Percentiles rank a stretch among this genome's conserved stretches.
Evolutionary conservation across 2,888 invertebrate genomes (phyloP).

Genomic region (Baronia brevicornis): DNA sequence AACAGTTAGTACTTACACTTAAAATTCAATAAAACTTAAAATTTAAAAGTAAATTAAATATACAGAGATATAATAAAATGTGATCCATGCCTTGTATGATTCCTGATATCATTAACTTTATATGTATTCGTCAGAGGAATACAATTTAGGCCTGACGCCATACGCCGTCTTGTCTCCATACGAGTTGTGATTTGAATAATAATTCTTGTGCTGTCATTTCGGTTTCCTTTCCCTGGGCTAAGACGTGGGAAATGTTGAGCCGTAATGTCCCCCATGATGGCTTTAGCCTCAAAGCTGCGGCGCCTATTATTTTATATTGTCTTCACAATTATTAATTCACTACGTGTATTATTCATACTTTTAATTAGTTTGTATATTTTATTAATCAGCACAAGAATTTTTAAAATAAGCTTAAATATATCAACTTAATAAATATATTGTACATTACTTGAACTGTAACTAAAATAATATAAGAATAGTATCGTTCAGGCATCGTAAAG

Average conservation of each 20-base stretch:
- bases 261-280: slow-evolving; percentile 54
- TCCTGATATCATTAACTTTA: slow-evolving; percentile 54
- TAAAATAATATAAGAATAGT: no score
- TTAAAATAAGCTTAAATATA: no score
- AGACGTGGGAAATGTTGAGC: slow-evolving; percentile 68
- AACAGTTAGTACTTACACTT: no score
- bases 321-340: no score
- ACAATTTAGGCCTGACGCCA: slow-evolving; percentile 67
- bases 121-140: slow-evolving; percentile 60
- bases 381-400: no score
- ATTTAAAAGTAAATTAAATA: slow-evolving; percentile 10
- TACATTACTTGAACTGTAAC: no score
- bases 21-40: no score
- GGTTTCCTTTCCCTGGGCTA: slow-evolving; percentile 63
- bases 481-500: no score
- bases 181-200: slow-evolving; percentile 71
- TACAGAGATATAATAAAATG: slow-evolving; percentile 23
- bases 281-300: slow-evolving; percentile 34
- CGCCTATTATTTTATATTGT: slow-evolving; percentile 20
- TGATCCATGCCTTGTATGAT: slow-evolving; percentile 12
- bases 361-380: no score
- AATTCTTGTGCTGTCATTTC: slow-evolving; percentile 67
- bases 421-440: no score
- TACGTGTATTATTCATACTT: no score
- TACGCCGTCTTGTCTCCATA: slow-evolving; percentile 49